Conservation (phyloP, 1,140 invertebrate genomes). For the Drosophila obscura region DNA sequence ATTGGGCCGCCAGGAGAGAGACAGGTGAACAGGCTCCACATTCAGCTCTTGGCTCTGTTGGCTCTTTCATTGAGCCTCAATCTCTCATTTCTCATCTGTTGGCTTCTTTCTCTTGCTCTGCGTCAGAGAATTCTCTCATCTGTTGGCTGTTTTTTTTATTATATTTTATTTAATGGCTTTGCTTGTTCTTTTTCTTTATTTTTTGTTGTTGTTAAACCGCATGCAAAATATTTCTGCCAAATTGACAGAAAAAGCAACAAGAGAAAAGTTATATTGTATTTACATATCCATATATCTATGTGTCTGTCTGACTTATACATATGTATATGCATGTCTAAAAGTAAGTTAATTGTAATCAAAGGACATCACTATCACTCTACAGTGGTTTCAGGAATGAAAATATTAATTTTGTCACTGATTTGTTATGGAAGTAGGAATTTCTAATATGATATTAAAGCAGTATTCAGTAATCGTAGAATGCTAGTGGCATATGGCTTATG, state of each 20-base stretch:
- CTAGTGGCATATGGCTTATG: too few species aligned
- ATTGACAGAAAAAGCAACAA: constrained; percentile 62
- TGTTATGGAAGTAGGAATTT: neutral
- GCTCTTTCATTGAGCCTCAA: constrained; percentile 13
- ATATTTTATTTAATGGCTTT: constrained; percentile 68
- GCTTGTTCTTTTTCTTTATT: constrained; percentile 45
- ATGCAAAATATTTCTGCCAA: constrained; percentile 62
- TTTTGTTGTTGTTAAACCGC: constrained; percentile 51
- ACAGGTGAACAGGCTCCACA: constrained; percentile 22
- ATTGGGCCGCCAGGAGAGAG: constrained; percentile 42
- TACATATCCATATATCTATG: too few species aligned
- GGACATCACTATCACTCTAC: constrained; percentile 3
- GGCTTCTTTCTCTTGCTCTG: constrained; percentile 4
- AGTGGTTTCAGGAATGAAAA: constrained; percentile 20
- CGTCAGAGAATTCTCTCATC: neutral
- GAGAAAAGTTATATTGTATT: neutral
- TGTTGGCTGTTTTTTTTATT: constrained; percentile 7
- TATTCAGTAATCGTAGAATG: too few species aligned
- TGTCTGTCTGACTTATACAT: too few species aligned
- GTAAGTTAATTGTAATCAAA: constrained; percentile 63
- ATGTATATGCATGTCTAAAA: constrained; percentile 15
- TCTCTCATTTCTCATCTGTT: neutral
- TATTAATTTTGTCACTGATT: too few species aligned
- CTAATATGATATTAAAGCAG: too few species aligned
- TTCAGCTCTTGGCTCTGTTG: too few species aligned